These are phyloP conservation scores for Drosophila quinaria DNA, from an alignment of 2,888 invertebrate genomes.

Conservation along the genomic window DNA sequence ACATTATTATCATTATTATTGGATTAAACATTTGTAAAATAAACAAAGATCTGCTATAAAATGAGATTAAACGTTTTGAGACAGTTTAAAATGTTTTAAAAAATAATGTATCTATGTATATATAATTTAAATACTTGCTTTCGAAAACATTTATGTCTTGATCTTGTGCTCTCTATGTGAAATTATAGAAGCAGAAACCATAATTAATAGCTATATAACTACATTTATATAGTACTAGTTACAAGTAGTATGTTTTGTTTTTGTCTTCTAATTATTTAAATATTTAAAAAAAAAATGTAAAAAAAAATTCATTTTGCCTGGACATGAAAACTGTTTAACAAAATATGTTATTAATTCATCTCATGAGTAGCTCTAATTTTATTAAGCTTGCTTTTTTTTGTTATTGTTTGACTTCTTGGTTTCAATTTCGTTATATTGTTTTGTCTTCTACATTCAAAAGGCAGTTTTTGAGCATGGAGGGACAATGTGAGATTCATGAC, in stretches of 20 bases:
- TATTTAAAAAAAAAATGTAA: constrained; percentile 24
- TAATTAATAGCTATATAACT: constrained; percentile 16
- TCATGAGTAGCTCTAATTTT: constrained; percentile 52
- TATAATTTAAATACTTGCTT: constrained; percentile 23
- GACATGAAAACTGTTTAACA: constrained; percentile 67
- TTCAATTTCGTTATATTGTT: constrained; percentile 46
- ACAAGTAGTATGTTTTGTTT: constrained; percentile 10
- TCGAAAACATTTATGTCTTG: constrained; percentile 24
- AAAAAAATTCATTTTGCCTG: constrained; percentile 29
- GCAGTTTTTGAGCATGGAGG: constrained; percentile 80
- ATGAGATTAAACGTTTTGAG: constrained; percentile 17
- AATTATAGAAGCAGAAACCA: constrained; percentile 42
- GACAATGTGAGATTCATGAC: constrained; percentile 78
- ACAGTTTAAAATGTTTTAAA: constrained; percentile 9
- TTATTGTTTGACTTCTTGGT: constrained; percentile 50
- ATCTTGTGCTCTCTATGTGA: constrained; percentile 36
- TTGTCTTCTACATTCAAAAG: constrained; percentile 67
- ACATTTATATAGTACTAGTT: constrained; percentile 23
- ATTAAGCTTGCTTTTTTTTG: constrained; percentile 28
- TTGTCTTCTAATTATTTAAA: constrained; percentile 27
- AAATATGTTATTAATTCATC: constrained; percentile 56
- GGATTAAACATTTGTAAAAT: constrained; percentile 25
- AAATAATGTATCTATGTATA: background rate
- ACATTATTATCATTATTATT: constrained; percentile 14
- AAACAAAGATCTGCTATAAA: constrained; percentile 8